Evolutionary conservation across 1,140 invertebrate genomes (phyloP).

Genomic region (Aphelinus certus): DNA sequence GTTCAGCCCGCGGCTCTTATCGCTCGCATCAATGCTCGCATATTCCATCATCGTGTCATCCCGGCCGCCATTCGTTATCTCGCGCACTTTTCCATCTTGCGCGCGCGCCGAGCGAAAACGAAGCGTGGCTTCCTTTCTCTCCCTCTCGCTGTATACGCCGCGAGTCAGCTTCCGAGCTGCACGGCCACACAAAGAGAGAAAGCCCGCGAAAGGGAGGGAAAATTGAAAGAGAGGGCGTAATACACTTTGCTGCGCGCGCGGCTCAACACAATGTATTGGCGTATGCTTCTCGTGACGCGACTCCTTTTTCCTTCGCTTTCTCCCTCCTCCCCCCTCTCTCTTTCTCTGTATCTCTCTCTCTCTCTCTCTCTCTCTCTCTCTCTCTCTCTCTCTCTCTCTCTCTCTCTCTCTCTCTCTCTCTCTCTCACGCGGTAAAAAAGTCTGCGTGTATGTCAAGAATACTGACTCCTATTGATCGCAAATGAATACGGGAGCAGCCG

Average conservation of each 20-base stretch:
- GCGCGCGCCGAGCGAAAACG: slow-evolving; percentile 8
- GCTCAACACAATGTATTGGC: slow-evolving; percentile 30
- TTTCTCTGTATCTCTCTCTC: slow-evolving; percentile 21
- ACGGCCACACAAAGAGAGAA: slow-evolving; percentile 9
- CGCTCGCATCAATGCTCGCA: slow-evolving; percentile 30
- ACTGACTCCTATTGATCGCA: slow-evolving; percentile 58
- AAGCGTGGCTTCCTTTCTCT: neutral
- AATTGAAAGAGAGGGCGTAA: neutral
- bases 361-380: slow-evolving; percentile 17
- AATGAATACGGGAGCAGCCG: slow-evolving; percentile 51
- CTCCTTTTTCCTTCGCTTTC: slow-evolving; percentile 9
- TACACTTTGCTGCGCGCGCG: slow-evolving; percentile 8
- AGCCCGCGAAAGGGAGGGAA: neutral
- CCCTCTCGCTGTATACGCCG: neutral
- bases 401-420: slow-evolving; percentile 17
- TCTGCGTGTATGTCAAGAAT: slow-evolving; percentile 57
- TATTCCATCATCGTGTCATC: slow-evolving; percentile 36
- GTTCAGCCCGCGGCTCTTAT: slow-evolving; percentile 5
- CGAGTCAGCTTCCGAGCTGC: neutral
- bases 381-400: slow-evolving; percentile 24
- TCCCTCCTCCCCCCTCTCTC: slow-evolving; percentile 23
- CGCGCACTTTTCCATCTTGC: slow-evolving; percentile 31
- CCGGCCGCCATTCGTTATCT: slow-evolving; percentile 37
- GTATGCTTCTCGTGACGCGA: slow-evolving; percentile 7
- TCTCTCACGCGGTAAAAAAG: neutral